A percentile compares a stretch with the other conserved stretches of the same genome.
Evolutionary conservation across 1,140 invertebrate genomes (phyloP).

Genomic region (Calliphora vicina): DNA sequence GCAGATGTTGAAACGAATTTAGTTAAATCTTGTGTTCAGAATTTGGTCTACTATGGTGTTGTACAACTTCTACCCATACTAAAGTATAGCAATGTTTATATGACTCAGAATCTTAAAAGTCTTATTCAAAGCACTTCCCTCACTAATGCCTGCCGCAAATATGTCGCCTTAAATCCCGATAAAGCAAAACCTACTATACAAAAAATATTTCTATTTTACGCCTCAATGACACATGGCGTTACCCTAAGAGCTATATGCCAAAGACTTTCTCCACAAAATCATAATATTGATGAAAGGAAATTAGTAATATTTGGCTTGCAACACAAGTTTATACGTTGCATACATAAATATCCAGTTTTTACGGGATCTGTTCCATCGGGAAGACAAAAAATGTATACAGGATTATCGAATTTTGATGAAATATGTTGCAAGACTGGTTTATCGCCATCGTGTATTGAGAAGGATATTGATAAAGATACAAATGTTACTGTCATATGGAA

Average conservation of each 20-base stretch:
- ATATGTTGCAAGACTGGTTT: constrained; percentile 89
- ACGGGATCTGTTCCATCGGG: constrained; percentile 63
- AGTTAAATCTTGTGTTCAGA: constrained; percentile 94
- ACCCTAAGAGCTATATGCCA: constrained; percentile 86
- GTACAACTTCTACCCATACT: constrained; percentile 86
- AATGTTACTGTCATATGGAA: constrained; percentile 87
- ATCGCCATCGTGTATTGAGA: constrained; percentile 81
- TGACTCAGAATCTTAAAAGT: constrained; percentile 82
- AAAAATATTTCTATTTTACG: constrained; percentile 83
- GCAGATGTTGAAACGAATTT: constrained; percentile 93
- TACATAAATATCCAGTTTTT: constrained; percentile 77
- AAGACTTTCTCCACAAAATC: constrained; percentile 64
- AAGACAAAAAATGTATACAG: constrained; percentile 79
- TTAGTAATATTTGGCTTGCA: constrained; percentile 91
- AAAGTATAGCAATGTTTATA: constrained; percentile 94
- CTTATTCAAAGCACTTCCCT: constrained; percentile 75
- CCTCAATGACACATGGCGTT: constrained; percentile 83
- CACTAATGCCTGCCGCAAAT: constrained; percentile 78
- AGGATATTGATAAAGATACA: constrained; percentile 85
- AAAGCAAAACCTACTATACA: constrained; percentile 70
- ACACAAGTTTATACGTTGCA: constrained; percentile 82
- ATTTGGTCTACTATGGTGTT: constrained; percentile 81
- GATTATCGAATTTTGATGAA: constrained; percentile 83
- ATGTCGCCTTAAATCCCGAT: constrained; percentile 68
- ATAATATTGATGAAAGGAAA: constrained; percentile 80